phyloP scores from a whole-genome alignment of 2,888 invertebrate species.

The Agonopterix heracliana region DNA sequence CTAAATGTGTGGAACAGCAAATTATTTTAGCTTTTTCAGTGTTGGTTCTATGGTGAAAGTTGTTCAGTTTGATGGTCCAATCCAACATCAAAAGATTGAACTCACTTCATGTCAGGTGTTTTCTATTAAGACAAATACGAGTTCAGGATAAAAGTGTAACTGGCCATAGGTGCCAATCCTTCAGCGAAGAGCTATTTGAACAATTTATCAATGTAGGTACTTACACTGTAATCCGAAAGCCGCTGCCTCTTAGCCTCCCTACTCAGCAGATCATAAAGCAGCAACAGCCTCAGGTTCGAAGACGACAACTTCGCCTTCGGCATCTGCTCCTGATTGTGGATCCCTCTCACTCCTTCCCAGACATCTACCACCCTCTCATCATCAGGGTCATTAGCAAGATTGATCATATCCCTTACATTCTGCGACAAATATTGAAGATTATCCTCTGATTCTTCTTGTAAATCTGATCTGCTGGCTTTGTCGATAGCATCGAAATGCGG shows the following conservation, averaged over 20 bases:
- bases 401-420: slow-evolving; percentile 59
- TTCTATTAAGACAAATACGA: no score
- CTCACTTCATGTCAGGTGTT: no score
- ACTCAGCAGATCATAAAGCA: slow-evolving; percentile 79
- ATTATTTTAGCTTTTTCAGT: no score
- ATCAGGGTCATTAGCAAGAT: slow-evolving; percentile 50
- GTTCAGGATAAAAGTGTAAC: no score
- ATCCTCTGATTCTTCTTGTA: slow-evolving; percentile 46
- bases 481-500: slow-evolving; percentile 46
- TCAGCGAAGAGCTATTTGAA: no score
- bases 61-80: no score
- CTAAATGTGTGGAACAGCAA: no score
- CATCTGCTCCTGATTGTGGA: slow-evolving; percentile 21
- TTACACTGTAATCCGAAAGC: slow-evolving; percentile 77
- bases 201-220: slow-evolving; percentile 23
- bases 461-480: slow-evolving; percentile 45
- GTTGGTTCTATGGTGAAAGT: no score
- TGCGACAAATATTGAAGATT: slow-evolving; percentile 61
- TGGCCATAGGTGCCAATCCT: no score
- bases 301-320: slow-evolving; percentile 74
- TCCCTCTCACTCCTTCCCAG: slow-evolving; percentile 48
- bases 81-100: no score
- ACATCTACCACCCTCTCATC: slow-evolving; percentile 56
- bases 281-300: slow-evolving; percentile 76
- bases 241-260: slow-evolving; percentile 80